These are phyloP conservation scores for Diplazon laetatorius DNA, from an alignment of 2,888 invertebrate genomes.

Conservation along the genomic window DNA sequence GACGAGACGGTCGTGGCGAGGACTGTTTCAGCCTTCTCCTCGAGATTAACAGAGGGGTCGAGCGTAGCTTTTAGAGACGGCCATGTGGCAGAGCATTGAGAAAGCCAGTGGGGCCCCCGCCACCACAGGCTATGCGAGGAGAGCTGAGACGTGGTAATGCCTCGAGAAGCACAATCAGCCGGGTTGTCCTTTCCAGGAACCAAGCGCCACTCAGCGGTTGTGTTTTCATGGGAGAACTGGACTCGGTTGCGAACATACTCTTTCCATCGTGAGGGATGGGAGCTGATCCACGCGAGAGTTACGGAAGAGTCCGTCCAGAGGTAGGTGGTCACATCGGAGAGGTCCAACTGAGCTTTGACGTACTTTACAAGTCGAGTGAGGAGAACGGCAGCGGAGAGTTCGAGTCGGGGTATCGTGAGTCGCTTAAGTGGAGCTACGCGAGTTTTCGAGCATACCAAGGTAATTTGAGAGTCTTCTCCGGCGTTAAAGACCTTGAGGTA, in stretches of 20 bases:
- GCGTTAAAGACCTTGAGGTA: constrained; percentile 13
- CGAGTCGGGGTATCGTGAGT: too few species aligned
- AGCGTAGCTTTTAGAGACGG: constrained; percentile 13
- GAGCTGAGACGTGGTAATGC: constrained; percentile 1
- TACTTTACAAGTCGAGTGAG: too few species aligned
- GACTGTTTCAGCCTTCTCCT: neutral
- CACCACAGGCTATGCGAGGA: neutral
- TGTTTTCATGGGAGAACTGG: neutral
- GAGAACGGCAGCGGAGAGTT: too few species aligned
- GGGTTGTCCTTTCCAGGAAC: neutral
- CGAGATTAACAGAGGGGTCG: neutral
- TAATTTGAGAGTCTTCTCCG: neutral
- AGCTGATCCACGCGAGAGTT: constrained; percentile 56
- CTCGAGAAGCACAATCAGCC: neutral
- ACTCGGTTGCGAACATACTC: constrained; percentile 70
- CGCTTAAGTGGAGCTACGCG: constrained; percentile 51
- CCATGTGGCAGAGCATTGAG: neutral
- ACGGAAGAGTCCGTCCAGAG: constrained; percentile 59
- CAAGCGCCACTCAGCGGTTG: neutral
- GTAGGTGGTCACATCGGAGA: neutral
- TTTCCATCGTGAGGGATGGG: constrained; percentile 61
- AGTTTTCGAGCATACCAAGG: constrained; percentile 45
- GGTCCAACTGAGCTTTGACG: constrained; percentile 2
- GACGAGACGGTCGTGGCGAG: neutral
- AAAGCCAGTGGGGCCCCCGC: neutral